Percentiles rank a stretch among this genome's conserved stretches.
These are phyloP conservation scores for Rugalucina vietnamica DNA, from an alignment of 2,888 invertebrate species.

Conservation along the genomic window DNA sequence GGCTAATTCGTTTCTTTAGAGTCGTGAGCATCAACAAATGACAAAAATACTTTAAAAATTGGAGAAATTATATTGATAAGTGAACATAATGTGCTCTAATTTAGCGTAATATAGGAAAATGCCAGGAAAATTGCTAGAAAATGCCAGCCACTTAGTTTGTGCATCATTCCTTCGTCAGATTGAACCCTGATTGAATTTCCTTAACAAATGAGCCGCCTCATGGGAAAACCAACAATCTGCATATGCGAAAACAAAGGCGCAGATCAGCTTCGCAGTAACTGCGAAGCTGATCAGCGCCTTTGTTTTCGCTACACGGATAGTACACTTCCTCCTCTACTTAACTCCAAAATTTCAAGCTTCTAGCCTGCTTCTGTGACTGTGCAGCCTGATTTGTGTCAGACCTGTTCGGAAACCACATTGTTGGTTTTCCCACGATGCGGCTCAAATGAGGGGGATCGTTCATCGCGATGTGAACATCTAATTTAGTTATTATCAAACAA, in stretches of 20 bases:
- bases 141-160: constrained; percentile 41
- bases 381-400: too few relatives aligned
- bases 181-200: constrained; percentile 62
- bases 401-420: too few relatives aligned
- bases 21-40: constrained; percentile 49
- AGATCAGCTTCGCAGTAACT: too few relatives aligned
- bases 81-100: constrained; percentile 61
- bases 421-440: too few relatives aligned
- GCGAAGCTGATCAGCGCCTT: too few relatives aligned
- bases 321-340: too few relatives aligned
- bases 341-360: too few relatives aligned
- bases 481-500: constrained; percentile 53
- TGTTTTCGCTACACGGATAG: too few relatives aligned
- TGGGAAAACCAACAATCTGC: too few relatives aligned
- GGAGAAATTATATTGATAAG: constrained; percentile 59
- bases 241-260: too few relatives aligned
- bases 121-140: constrained; percentile 61
- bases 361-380: too few relatives aligned
- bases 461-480: constrained; percentile 42
- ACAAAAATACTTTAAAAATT: constrained; percentile 54
- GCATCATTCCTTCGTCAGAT: constrained; percentile 12
- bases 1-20: constrained; percentile 50
- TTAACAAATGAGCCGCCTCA: constrained; percentile 51
- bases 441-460: constrained; percentile 45
- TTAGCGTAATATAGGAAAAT: constrained; percentile 60